Base-by-base conservation (phyloP, 2,888 invertebrate species). In the Physocephala rufipes region DNA sequence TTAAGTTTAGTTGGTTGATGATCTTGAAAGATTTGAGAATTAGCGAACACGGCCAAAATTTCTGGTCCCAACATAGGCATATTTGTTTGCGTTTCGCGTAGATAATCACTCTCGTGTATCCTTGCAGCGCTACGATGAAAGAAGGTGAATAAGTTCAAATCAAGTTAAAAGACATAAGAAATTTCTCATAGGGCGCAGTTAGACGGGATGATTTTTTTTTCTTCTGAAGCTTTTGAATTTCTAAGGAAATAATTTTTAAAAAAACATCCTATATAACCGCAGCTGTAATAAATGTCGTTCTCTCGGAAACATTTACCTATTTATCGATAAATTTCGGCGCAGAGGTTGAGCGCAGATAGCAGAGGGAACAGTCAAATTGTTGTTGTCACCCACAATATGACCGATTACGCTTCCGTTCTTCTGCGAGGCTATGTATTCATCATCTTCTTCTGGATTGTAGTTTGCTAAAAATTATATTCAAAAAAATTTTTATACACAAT, bases 401-500 rank as follows among this genome's bases (percentile, higher is more conserved):
- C 80, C 79, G 64, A 84, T 76, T 9, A 80, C 78, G 62, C 76
- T 77, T 67, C 84, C 83, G 76, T 83, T 82, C 73, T 84, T 85
- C 55, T 83, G 81, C 1, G 80, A 21, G 0, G 80, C 79, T 69
- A 81, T 76, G 67, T 82, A 83, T 47, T 85, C 82, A 67, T 83
- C 84, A 76, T 86, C 86, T n/a, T 86, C 86, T n/a, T 86, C 86
- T 26, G 86, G 84, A 81, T 87, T 86, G 67, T 86, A 86, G 75
- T 86, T 86, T 36, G 86, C 86, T 87, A 71, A 30, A 76, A 76
- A n/a, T n/a, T n/a, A n/a, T n/a, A n/a, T n/a, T n/a, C 2, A 43
- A 36, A 15, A 36, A 16, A 1, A 1, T n/a, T 62, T 9, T 7
- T 51, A 51, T 15, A 19, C 19, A 13, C 5, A 51, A 51, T 51